These are phyloP conservation scores for Dasyurus viverrinus DNA, from an alignment of 2,113 vertebrate genomes.

Conservation along the genomic window DNA sequence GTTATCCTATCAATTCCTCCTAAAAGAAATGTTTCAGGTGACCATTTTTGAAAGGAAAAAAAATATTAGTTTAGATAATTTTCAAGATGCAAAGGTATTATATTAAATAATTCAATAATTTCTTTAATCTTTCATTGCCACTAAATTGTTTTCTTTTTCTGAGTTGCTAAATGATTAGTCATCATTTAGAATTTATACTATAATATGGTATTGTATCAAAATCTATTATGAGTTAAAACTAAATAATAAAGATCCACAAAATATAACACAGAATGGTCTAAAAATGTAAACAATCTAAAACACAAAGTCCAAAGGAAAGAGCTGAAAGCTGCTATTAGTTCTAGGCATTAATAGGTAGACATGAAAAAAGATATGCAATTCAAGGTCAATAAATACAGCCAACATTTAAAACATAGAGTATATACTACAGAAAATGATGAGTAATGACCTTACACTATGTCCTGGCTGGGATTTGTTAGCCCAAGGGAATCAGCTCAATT, in stretches of 20 bases:
- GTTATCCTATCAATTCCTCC: not conserved
- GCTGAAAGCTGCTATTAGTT: not conserved
- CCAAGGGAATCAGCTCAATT: not conserved
- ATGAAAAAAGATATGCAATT: not conserved
- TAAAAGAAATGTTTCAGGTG: not conserved
- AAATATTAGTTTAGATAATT: not conserved
- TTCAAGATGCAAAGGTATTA: not conserved
- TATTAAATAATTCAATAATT: not conserved
- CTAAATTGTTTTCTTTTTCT: not conserved
- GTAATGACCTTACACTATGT: not conserved
- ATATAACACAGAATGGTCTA: not conserved
- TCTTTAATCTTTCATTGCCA: not conserved
- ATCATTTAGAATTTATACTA: not conserved
- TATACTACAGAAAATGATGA: not conserved
- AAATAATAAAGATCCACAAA: not conserved
- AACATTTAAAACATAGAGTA: not conserved
- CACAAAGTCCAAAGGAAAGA: not conserved
- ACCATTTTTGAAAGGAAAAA: not conserved
- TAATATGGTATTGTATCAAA: not conserved
- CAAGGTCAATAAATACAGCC: not conserved
- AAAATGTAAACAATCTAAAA: not conserved
- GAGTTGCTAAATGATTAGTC: not conserved
- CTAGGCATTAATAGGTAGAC: not conserved
- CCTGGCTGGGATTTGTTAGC: not conserved
- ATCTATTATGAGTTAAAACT: not conserved